These are phyloP conservation scores for Anomalospiza imberbis DNA, from an alignment of 2,797 vertebrate species.

Conservation along the genomic window DNA sequence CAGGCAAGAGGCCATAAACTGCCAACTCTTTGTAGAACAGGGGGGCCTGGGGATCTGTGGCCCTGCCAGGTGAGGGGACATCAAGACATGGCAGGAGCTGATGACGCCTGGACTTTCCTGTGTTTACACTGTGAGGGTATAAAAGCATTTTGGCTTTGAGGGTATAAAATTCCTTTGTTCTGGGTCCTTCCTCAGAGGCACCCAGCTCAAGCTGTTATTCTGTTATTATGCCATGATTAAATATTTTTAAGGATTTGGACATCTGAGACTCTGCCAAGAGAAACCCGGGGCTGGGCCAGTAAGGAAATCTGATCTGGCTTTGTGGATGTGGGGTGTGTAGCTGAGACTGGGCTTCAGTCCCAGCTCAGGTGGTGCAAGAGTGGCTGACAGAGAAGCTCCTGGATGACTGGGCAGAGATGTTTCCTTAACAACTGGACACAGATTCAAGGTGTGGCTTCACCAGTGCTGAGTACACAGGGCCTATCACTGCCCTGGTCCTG, in stretches of 20 bases:
- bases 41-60: too few species aligned
- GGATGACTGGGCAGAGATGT: not conserved
- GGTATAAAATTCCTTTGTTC: not conserved
- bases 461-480: rapidly evolving
- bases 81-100: not conserved
- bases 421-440: not conserved
- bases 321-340: not conserved
- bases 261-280: not conserved
- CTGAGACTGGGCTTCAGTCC: not conserved
- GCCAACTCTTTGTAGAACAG: not conserved
- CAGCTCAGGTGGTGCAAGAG: not conserved
- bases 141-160: not conserved
- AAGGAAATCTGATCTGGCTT: not conserved
- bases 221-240: not conserved
- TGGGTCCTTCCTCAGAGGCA: not conserved
- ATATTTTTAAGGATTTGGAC: not conserved
- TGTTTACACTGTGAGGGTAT: not conserved
- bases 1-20: not conserved
- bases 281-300: rapidly evolving
- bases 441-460: rapidly evolving
- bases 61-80: not conserved
- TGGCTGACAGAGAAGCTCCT: not conserved
- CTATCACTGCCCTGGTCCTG: not conserved
- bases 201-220: not conserved
- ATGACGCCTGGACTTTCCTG: not conserved